phyloP scores from a whole-genome alignment of 2,797 vertebrate species.

The Synaphobranchus kaupii region DNA sequence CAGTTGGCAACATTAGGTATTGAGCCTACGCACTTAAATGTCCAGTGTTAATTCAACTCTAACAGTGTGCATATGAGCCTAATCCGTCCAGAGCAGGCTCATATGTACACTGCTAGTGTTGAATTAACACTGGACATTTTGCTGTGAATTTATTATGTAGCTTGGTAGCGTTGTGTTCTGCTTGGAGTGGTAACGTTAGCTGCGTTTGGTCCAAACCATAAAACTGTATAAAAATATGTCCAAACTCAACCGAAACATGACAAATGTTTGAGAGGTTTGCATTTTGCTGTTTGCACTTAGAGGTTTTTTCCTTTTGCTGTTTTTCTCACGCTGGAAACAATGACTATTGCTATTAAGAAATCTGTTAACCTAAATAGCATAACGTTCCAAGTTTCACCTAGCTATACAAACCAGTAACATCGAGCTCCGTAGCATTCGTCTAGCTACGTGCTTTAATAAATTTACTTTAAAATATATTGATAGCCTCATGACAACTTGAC shows the following conservation, averaged over 20 bases:
- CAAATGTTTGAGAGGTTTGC: neutral
- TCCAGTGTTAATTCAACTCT: too few species aligned
- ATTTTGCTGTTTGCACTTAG: too few species aligned
- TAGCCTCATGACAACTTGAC: neutral
- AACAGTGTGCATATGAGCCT: too few species aligned
- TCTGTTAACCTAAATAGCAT: neutral
- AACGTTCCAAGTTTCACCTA: neutral
- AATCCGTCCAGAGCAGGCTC: too few species aligned
- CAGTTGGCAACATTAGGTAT: neutral
- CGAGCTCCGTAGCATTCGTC: neutral
- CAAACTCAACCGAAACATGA: neutral
- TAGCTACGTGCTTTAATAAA: neutral
- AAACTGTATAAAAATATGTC: too few species aligned
- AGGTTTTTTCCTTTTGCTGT: neutral
- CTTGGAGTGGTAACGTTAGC: neutral
- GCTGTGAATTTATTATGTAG: too few species aligned
- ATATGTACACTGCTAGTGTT: too few species aligned
- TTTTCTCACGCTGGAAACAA: neutral
- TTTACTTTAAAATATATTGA: neutral
- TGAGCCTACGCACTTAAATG: too few species aligned
- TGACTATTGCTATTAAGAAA: neutral
- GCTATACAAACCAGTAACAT: neutral
- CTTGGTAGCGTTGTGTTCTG: neutral
- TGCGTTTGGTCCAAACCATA: neutral
- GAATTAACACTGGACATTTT: too few species aligned